Evolutionary conservation across 2,113 vertebrate genomes (phyloP), one percentile per base, ranked within the genome.

Genomic region (Dromas ardeola): DNA sequence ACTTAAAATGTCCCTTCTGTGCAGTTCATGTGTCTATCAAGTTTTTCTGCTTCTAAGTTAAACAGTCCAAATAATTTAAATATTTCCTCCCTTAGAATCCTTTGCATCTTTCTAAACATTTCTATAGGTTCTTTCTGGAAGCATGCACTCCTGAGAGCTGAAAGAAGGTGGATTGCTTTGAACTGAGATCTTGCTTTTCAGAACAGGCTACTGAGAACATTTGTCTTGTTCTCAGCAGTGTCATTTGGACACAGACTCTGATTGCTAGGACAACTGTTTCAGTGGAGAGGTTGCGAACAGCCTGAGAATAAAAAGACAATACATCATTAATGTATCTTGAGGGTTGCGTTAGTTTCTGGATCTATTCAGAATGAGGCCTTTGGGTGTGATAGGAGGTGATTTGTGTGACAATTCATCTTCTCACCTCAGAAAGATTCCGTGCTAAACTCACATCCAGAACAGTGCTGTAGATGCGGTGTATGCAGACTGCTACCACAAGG

Each of bases 351-450:
- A 40, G 62, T 61, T 90, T 88, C 85, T 92, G 43, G 30, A 73
- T 87, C 5, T 7, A 72, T 82, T 88, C 42, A 82, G 40, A 96
- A 85, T 85, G 56, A 76, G 84, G 23, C 81, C 71, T 91, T 88
- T 66, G 70, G 27, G 66, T 73, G 58, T 49, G 38, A 85, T 50
- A 80, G 5, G 58, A 86, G 38, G 49, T 80, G 53, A 96, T 86
- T 72, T 91, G 23, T 73, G 53, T 53, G 15, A 61, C 36, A 65
- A n/a, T 85, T 74, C 15, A 23, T 92, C 61, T 78, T 76, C 30
- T 66, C 10, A 21, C 20, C 34, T 89, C 65, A 76, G 77, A 32
- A 82, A 79, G 16, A 40, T 65, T 53, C 43, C 27, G 27, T 55
- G 38, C 23, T 63, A 71, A 36, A 71, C 30, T 78, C 36, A 36